Evolutionary conservation across 2,888 invertebrate genomes (phyloP).

Genomic region (Petrophora chlorosata): DNA sequence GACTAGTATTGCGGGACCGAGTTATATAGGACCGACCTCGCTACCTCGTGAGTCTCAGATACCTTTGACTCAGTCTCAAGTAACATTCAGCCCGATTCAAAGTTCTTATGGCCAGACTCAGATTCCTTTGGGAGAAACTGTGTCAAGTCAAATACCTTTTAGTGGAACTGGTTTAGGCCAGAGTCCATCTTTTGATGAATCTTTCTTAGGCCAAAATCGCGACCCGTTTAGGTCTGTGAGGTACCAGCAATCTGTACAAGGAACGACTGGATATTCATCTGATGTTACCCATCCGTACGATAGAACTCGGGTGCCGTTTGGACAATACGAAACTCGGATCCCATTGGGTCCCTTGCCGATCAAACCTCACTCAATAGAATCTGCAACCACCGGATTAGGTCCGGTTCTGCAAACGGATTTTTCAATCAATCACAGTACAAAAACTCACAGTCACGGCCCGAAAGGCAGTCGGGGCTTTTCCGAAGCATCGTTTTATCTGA

Average conservation of each 20-base stretch:
- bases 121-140: background rate
- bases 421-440: slow-evolving; percentile 40
- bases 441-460: slow-evolving; percentile 46
- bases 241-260: background rate
- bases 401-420: slow-evolving; percentile 40
- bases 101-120: background rate
- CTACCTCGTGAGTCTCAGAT: background rate
- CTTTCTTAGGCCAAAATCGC: background rate
- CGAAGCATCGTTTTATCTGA: slow-evolving; percentile 47
- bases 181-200: background rate
- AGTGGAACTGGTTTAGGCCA: too few species aligned
- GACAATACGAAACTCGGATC: slow-evolving; percentile 18
- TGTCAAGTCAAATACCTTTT: too few species aligned
- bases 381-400: slow-evolving; percentile 29
- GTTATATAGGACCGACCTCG: slow-evolving; percentile 3
- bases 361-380: slow-evolving; percentile 23
- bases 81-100: background rate
- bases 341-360: slow-evolving; percentile 33
- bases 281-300: slow-evolving; percentile 2
- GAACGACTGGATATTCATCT: slow-evolving; percentile 1
- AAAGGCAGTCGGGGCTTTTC: slow-evolving; percentile 48
- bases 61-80: slow-evolving; percentile 9
- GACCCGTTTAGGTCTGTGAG: slow-evolving; percentile 7
- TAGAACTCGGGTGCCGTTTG: slow-evolving; percentile 7
- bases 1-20: slow-evolving; percentile 6